phyloP scores from a whole-genome alignment of 2,113 vertebrate genomes.

The Dolichallabes microphthalmus region DNA sequence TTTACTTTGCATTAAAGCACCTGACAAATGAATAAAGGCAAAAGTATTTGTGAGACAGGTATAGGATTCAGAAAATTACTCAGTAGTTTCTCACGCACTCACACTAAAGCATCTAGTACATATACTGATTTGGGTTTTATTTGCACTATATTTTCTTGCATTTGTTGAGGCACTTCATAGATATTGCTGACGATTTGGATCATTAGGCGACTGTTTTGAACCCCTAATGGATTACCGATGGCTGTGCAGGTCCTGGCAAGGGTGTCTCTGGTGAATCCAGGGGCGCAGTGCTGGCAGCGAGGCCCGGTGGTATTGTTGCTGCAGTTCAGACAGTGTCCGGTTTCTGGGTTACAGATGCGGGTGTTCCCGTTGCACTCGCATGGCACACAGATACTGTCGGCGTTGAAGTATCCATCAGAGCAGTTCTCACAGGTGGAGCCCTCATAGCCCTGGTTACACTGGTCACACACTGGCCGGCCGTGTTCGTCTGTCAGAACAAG shows the following conservation, averaged over 20 bases:
- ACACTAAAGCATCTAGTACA: not conserved
- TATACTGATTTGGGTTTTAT: not conserved
- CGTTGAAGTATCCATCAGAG: constrained; percentile 76
- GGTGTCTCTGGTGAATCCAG: constrained; percentile 68
- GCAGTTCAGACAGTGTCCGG: constrained; percentile 76
- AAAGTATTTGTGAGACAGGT: not conserved
- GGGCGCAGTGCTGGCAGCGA: constrained; percentile 73
- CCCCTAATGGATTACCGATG: constrained; percentile 66
- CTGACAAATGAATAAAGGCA: not conserved
- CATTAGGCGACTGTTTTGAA: not conserved
- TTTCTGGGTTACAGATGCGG: constrained; percentile 72
- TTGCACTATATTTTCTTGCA: not conserved
- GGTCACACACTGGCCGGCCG: constrained; percentile 65
- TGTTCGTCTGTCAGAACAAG: constrained; percentile 58
- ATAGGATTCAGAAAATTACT: not conserved
- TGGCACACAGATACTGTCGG: constrained; percentile 75
- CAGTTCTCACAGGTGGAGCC: constrained; percentile 76
- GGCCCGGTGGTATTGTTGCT: constrained; percentile 76
- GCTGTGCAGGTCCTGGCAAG: constrained; percentile 71
- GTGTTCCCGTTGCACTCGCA: constrained; percentile 79
- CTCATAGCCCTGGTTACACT: constrained; percentile 72
- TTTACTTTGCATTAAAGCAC: not conserved
- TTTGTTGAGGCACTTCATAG: not conserved
- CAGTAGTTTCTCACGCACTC: not conserved
- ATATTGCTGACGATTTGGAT: not conserved